A percentile compares a stretch with the other conserved stretches of the same genome.
These are phyloP conservation scores for Exaiptasia diaphana DNA, from an alignment of 64 coral and sea anemone species.

Conservation along the genomic window DNA sequence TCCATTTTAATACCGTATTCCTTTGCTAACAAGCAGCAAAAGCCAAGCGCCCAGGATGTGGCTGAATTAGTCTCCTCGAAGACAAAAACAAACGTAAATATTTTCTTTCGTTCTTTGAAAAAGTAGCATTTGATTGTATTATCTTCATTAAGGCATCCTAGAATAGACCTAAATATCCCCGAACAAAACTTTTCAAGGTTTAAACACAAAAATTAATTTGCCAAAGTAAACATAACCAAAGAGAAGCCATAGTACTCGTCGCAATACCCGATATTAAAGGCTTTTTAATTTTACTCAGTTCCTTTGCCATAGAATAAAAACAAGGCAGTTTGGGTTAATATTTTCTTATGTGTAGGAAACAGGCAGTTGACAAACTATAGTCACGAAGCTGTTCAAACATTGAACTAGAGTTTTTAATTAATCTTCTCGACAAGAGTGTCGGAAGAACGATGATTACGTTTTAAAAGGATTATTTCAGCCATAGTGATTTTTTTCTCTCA, in stretches of 20 bases:
- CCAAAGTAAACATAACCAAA: not conserved
- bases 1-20: too few species aligned
- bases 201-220: not conserved
- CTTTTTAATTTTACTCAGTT: too few species aligned
- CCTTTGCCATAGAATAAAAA: too few species aligned
- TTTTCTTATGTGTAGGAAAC: conserved; percentile 24
- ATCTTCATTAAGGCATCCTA: not conserved
- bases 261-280: too few species aligned
- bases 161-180: not conserved
- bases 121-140: not conserved
- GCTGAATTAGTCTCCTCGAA: not conserved
- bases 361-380: not conserved
- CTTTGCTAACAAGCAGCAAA: not conserved
- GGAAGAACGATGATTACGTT: conserved; percentile 44
- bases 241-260: not conserved
- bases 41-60: not conserved
- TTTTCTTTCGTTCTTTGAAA: conserved; percentile 8
- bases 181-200: not conserved
- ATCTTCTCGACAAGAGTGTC: conserved; percentile 54
- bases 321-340: not conserved
- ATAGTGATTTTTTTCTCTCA: not conserved
- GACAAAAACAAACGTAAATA: conserved; percentile 3
- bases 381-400: conserved; percentile 64
- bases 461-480: conserved; percentile 15
- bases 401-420: conserved; percentile 54